Conservation (phyloP, 2,797 vertebrate species). For the Alfaro cultratus region DNA sequence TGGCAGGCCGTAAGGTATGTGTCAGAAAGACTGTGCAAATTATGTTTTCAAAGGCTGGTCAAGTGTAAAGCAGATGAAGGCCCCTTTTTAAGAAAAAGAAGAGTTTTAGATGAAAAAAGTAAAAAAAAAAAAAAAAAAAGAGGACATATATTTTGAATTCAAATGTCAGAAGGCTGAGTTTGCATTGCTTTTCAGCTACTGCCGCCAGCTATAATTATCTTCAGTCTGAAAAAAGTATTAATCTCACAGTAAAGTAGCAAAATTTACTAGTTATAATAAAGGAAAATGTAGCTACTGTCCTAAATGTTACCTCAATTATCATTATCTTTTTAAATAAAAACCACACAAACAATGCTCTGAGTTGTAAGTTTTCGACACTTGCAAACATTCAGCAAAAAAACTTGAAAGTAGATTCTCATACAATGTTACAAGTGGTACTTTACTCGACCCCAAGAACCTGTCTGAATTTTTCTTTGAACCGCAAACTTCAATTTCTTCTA, state of each 20-base stretch:
- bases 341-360: neutral
- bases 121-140: constrained; percentile 3
- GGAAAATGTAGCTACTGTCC: neutral
- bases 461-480: neutral
- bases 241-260: neutral
- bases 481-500: neutral
- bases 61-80: constrained; percentile 36
- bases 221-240: constrained; percentile 3
- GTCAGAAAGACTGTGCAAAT: constrained; percentile 28
- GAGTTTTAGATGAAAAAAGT: constrained; percentile 37
- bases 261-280: neutral
- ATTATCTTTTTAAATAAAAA: neutral
- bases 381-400: neutral
- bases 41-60: constrained; percentile 33
- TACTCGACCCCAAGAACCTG: neutral
- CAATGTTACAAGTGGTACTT: neutral
- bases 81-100: constrained; percentile 25
- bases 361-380: neutral
- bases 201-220: neutral
- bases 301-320: neutral
- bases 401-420: neutral
- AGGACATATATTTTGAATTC: constrained; percentile 18
- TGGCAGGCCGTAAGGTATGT: constrained; percentile 53
- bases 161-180: constrained; percentile 11
- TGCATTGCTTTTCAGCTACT: constrained; percentile 8